Percentiles rank a stretch among this genome's conserved stretches.
phyloP scores from a whole-genome alignment of 2,113 vertebrate species.

The Erythrocercus mccallii region DNA sequence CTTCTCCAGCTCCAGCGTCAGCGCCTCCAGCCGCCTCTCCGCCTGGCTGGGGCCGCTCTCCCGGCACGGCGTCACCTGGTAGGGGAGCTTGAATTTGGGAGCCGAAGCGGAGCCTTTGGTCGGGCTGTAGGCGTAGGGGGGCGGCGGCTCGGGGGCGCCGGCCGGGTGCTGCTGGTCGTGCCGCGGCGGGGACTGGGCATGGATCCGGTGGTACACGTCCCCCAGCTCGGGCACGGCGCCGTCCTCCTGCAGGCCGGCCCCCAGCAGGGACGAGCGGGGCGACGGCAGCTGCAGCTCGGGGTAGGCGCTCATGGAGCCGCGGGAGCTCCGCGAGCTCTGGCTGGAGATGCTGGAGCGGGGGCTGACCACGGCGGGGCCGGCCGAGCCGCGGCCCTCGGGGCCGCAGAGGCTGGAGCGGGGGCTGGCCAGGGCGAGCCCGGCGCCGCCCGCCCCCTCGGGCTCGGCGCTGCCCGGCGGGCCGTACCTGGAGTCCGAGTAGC shows the following conservation, averaged over 20 bases:
- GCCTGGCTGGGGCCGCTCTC: constrained; percentile 90
- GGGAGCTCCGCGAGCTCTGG: constrained; percentile 87
- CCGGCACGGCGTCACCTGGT: constrained; percentile 85
- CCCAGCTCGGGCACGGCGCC: constrained; percentile 72
- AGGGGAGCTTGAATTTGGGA: constrained; percentile 84
- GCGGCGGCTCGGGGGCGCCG: constrained; percentile 36
- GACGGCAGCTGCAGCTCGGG: constrained; percentile 84
- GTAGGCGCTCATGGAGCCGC: constrained; percentile 87
- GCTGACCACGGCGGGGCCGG: constrained; percentile 70
- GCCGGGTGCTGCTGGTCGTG: constrained; percentile 64
- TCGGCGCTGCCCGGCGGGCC: constrained; percentile 68
- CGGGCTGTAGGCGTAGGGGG: constrained; percentile 68
- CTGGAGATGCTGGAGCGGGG: constrained; percentile 91
- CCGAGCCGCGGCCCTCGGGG: constrained; percentile 76
- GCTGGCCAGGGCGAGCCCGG: constrained; percentile 70
- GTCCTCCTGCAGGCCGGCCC: constrained; percentile 75
- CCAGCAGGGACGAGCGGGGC: constrained; percentile 81
- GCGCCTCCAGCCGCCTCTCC: constrained; percentile 89
- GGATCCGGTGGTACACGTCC: constrained; percentile 70
- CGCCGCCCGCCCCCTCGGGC: not conserved
- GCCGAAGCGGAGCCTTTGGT: constrained; percentile 69
- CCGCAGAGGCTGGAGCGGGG: constrained; percentile 87
- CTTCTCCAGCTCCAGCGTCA: constrained; percentile 95
- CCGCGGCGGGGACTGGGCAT: constrained; percentile 74
- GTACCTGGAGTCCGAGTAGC: constrained; percentile 80